phyloP scores from a whole-genome alignment of 2,888 invertebrate species.

The Tetramorium bicarinatum region DNA sequence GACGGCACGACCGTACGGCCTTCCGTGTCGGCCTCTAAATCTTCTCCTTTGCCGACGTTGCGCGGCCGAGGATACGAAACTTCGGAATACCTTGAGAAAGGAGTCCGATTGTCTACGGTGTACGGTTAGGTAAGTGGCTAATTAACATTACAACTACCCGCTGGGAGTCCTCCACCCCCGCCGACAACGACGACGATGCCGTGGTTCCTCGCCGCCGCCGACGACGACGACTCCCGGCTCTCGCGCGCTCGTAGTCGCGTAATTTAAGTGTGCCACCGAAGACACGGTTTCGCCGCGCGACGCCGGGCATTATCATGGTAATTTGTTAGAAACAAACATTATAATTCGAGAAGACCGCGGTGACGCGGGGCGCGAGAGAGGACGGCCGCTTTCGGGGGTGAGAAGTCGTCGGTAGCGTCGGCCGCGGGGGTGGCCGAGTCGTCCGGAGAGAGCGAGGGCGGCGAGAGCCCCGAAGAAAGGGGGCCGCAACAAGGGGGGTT shows the following conservation, averaged over 20 bases:
- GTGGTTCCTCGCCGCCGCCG: slow-evolving; percentile 32
- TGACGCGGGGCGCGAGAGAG: slow-evolving; percentile 54
- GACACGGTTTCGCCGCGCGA: slow-evolving; percentile 81
- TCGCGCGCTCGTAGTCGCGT: slow-evolving; percentile 73
- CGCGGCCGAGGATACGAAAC: slow-evolving; percentile 61
- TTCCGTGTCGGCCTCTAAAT: slow-evolving; percentile 34
- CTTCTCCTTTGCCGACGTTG: slow-evolving; percentile 38
- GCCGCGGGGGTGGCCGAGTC: slow-evolving; percentile 54
- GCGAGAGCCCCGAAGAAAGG: slow-evolving; percentile 70
- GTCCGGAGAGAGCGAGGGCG: slow-evolving; percentile 61
- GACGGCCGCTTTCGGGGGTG: slow-evolving; percentile 36
- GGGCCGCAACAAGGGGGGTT: slow-evolving; percentile 56
- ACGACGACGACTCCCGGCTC: slow-evolving; percentile 33
- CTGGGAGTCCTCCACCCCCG: slow-evolving; percentile 73
- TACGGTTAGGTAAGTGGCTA: slow-evolving; percentile 82
- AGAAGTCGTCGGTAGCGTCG: slow-evolving; percentile 39
- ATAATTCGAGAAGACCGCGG: slow-evolving; percentile 81
- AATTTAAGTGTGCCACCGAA: slow-evolving; percentile 85
- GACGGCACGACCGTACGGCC: neutral
- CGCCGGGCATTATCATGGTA: slow-evolving; percentile 86
- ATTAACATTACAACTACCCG: slow-evolving; percentile 84
- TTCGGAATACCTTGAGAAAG: slow-evolving; percentile 66
- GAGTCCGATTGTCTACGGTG: slow-evolving; percentile 80
- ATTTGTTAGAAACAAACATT: slow-evolving; percentile 87
- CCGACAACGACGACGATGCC: slow-evolving; percentile 30